These are phyloP conservation scores for Pithys albifrons DNA, from an alignment of 2,113 vertebrate genomes.

Conservation along the genomic window DNA sequence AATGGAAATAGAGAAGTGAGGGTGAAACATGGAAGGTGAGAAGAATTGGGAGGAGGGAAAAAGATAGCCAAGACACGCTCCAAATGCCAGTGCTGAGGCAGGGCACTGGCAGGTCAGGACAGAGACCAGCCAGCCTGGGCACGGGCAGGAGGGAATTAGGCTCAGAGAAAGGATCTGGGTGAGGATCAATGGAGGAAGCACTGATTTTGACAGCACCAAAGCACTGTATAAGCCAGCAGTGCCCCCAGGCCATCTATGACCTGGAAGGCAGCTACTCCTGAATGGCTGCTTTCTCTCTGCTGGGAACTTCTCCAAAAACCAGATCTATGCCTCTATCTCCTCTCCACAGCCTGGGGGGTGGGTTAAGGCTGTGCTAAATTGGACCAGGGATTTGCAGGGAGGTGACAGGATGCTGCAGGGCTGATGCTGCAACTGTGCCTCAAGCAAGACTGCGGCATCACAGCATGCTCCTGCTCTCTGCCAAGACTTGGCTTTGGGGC, in stretches of 20 bases:
- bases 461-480: background rate
- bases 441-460: background rate
- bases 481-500: background rate
- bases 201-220: background rate
- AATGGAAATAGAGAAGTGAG: background rate
- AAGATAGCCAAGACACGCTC: background rate
- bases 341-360: background rate
- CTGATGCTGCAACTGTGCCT: background rate
- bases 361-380: background rate
- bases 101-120: fast-evolving
- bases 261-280: background rate
- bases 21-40: background rate
- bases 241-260: fast-evolving
- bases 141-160: background rate
- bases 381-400: background rate
- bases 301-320: background rate
- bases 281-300: fast-evolving
- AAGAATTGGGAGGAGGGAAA: background rate
- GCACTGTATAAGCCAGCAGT: background rate
- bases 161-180: background rate
- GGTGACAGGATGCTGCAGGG: background rate
- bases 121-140: background rate
- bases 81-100: background rate
- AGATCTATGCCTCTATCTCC: background rate
- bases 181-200: background rate